Base-by-base conservation (phyloP, 2,797 vertebrate genomes). In the Spondyliosoma cantharus region DNA sequence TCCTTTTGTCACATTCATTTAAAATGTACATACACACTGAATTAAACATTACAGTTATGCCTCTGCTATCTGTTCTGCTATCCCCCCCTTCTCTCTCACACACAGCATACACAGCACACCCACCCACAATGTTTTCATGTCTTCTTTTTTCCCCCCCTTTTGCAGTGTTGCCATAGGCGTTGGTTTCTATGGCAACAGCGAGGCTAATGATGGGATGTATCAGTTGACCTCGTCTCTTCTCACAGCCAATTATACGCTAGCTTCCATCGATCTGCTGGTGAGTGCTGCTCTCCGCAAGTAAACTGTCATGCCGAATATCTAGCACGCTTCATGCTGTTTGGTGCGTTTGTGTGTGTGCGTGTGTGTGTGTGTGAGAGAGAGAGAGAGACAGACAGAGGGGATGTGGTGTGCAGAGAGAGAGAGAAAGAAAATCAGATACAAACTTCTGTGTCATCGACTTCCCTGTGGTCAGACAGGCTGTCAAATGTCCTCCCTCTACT, bases 171-270 rank as follows among this genome's bases (percentile, higher is more conserved):
- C 97, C 91, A 97, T 98, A 90, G 97, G 97, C 93, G 92, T 98
- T 80, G 97, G 97, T 96, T 98, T 98, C 96, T 98, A 97, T 93
- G 97, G 97, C 92, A 98, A 98, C 95, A 98, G 97, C 53, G 97
- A 98, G 94, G 96, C 96, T 91, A 97, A 97, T 78, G 97, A 97
- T 93, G 97, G 97, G 91, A 96, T 97, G 90, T 96, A 97, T 95
- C 97, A 97, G 95, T 96, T 97, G 95, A 97, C 96, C 94, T 96
- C 96, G 27, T 97, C 97, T 22, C 95, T 98, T 85, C 95, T 96
- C 91, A 97, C 96, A 67, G 96, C 96, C 94, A 98, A 98, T 96
- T 96, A 97, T 90, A 97, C 97, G 1, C 95, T 98, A 89, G 95
- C 94, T 91, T 95, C 96, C 90, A 96, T 96, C 78, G 96, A 97